Conservation (phyloP, 2,888 invertebrate genomes). For the Drosophila cracens region DNA sequence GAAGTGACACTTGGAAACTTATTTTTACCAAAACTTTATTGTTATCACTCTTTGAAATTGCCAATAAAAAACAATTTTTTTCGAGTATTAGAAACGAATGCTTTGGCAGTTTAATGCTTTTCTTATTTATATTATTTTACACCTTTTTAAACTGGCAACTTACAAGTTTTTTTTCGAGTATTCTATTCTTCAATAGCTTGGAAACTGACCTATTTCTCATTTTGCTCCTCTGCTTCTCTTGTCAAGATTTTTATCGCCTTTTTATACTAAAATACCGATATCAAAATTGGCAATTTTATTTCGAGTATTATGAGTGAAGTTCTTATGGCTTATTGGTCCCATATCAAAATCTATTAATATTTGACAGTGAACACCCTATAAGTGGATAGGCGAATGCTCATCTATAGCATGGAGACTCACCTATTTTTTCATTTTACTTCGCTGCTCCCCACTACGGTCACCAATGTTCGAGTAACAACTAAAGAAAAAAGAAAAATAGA, state of each 20-base stretch:
- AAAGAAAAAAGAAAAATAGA: slow-evolving; percentile 14
- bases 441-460: slow-evolving; percentile 39
- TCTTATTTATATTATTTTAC: too few relatives aligned
- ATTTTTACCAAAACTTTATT: too few relatives aligned
- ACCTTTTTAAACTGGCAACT: background rate
- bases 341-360: background rate
- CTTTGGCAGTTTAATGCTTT: background rate
- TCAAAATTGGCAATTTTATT: background rate
- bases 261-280: background rate
- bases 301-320: background rate
- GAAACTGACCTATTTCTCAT: background rate
- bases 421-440: slow-evolving; percentile 42
- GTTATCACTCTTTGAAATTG: background rate
- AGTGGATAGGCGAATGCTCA: slow-evolving; percentile 22
- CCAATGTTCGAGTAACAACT: slow-evolving; percentile 36
- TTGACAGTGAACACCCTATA: slow-evolving; percentile 42
- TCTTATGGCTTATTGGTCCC: background rate
- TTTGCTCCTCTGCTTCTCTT: background rate
- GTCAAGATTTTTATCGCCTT: background rate
- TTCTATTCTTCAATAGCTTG: background rate
- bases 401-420: slow-evolving; percentile 46
- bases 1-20: background rate
- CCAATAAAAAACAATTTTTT: background rate
- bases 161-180: background rate
- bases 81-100: background rate